Evolutionary conservation across 2,888 invertebrate species (phyloP).

Genomic region (Eutolmus rufibarbis): DNA sequence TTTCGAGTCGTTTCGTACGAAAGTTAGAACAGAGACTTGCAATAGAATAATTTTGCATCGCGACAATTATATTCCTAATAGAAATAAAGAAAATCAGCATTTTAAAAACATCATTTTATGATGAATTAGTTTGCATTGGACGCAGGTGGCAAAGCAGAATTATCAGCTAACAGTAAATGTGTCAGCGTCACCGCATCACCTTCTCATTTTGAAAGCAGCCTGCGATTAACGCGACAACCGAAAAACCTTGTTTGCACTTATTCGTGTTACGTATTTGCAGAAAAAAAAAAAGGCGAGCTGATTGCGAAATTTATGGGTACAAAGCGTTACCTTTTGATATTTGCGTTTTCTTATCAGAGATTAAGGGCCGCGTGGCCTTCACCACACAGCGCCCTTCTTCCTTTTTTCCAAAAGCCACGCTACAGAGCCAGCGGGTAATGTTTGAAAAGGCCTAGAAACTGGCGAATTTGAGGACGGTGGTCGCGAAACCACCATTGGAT

Average conservation of each 20-base stretch:
- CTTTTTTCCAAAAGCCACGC: neutral
- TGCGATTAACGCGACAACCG: neutral
- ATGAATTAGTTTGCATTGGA: neutral
- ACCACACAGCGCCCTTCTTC: neutral
- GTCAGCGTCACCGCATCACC: neutral
- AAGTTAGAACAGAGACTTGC: no score
- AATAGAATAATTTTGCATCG: no score
- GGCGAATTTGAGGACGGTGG: neutral
- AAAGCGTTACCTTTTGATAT: neutral
- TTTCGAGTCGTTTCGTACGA: no score
- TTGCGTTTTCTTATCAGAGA: neutral
- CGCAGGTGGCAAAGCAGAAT: neutral
- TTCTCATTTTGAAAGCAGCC: neutral
- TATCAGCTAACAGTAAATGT: neutral
- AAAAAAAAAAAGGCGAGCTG: neutral
- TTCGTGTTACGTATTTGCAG: neutral
- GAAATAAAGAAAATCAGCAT: no score
- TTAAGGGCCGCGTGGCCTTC: neutral
- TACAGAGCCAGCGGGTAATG: neutral
- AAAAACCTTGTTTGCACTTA: neutral
- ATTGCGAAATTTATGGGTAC: neutral
- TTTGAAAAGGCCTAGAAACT: neutral
- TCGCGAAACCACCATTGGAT: neutral
- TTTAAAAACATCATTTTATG: neutral
- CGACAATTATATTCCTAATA: no score